Evolutionary conservation across 2,888 invertebrate species (phyloP), one percentile per base, ranked within the genome.

Genomic region (Alsophila aescularia): DNA sequence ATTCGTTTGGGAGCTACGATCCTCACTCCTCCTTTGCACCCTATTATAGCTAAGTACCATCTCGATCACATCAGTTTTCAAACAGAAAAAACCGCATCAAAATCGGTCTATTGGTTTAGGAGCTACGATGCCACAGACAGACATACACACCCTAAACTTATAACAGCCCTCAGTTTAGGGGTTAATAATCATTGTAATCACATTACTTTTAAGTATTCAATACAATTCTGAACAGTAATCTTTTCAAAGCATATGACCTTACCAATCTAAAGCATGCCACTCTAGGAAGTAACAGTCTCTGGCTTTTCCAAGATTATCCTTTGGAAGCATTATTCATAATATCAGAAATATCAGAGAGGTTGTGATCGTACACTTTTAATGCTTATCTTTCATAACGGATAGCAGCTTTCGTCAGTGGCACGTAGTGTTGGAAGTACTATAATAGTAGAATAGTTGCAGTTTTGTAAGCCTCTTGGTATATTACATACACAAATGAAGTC

Each of bases 381-480:
- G 83, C 72, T 85, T 86, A 87, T 85, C 85, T 80, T 62, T 55
- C 70, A 70, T 81, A 81, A 85, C 71, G 60, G 80, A 84, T 84
- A 52, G 44, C 27, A 8, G 75, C 81, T 81, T 79, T 85, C 77
- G 67, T 29, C 29, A 8, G 29, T 29, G 9, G 8, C 76, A 36
- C 55, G 27, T 29, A 51, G 21, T 31, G 18, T 36, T 36, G 50
- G 29, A 36, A 50, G 3, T 18, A 31, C 2, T 2, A 24, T 5
- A 7, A 8, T 24, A n/a, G n/a, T 24, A 8, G 29, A 27, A 27
- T 6, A 27, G 6, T 6, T 27, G 27, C 8, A 6, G 9, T 3
- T 6, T 27, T 27, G 2, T 27, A 2, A 27, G 27, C 8, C 27
- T 27, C n/a, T 29, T 6, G 8, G 24, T 24, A 5, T 24, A n/a